Evolutionary conservation across 53 echinoderm and acorn worm genomes (phyloP), one percentile per base, ranked within the genome.

Genomic region (Stichopus horrens): DNA sequence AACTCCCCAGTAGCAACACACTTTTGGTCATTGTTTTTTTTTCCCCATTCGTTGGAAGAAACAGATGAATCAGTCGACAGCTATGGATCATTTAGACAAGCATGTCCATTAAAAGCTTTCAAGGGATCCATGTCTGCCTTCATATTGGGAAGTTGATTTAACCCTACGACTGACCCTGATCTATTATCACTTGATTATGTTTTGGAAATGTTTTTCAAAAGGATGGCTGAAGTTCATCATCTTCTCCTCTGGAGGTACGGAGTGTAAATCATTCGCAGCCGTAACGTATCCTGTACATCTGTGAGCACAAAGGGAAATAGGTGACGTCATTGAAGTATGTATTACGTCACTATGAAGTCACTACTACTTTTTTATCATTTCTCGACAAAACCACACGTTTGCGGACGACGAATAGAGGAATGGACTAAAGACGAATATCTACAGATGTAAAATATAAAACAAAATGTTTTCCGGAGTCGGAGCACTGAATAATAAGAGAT

Each of bases 291-390:
- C 80, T 55, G 80, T 57, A 80, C 80, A 80, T 80, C 80, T 80
- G 80, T 80, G 80, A 55, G 80, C 80, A 80, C 80, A 80, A 80
- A 80, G 55, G 37, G 80, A 80, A 80, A 80, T 80, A 80, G 55
- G 80, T 80, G 80, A 80, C 80, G 80, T 80, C 80, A 80, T 80
- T 55, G 57, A 80, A 55, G 71, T 71, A 80, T 21, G 57, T 55
- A 80, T 80, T 80, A 80, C 80, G 80, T 80, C 80, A 80, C 80
- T 55, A 55, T 57, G 80, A 80, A 23, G 75, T 23, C 75, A 75
- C 37, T 37, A 37, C 37, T 37, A 37, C 2, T 37, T 37, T 37
- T 37, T 37, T 37, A 37, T 37, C 37, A 37, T 37, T 37, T 37
- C 37, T 37, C 37, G 71, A 71, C 71, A 71, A 71, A 18, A 6